These are phyloP conservation scores for Megamerina dolium DNA, from an alignment of 2,888 invertebrate genomes.

Conservation along the genomic window DNA sequence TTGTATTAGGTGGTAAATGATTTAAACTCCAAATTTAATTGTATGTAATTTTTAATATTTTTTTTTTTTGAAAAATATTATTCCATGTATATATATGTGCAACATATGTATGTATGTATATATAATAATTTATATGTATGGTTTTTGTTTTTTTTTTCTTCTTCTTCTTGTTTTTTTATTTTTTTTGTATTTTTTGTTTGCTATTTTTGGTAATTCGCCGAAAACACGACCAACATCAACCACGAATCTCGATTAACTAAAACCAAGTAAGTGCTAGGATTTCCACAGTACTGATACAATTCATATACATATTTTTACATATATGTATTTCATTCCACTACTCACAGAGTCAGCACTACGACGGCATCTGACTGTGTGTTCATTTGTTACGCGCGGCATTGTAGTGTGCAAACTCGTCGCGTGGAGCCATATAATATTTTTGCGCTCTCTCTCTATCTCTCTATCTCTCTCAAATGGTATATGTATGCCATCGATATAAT, in stretches of 20 bases:
- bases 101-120: not conserved
- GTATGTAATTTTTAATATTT: slow-evolving; percentile 2
- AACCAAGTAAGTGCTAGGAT: slow-evolving; percentile 48
- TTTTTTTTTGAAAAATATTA: slow-evolving; percentile 1
- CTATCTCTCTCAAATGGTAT: too few species aligned
- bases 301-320: too few species aligned
- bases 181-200: slow-evolving; percentile 14
- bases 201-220: slow-evolving; percentile 25
- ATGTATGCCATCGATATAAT: too few species aligned
- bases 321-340: too few species aligned
- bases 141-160: slow-evolving; percentile 13
- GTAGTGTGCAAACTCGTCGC: too few species aligned
- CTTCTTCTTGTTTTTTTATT: slow-evolving; percentile 16
- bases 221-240: slow-evolving; percentile 50
- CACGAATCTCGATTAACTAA: slow-evolving; percentile 51
- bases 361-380: too few species aligned
- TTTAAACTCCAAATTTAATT: too few species aligned
- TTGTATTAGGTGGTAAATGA: too few species aligned
- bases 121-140: too few species aligned
- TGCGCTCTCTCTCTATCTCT: too few species aligned
- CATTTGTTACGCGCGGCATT: not conserved
- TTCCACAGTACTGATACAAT: slow-evolving; percentile 33
- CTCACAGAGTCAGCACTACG: too few species aligned
- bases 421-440: too few species aligned
- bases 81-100: not conserved